Evolutionary conservation across 1,140 invertebrate genomes (phyloP).

Genomic region (Phortica variegata): DNA sequence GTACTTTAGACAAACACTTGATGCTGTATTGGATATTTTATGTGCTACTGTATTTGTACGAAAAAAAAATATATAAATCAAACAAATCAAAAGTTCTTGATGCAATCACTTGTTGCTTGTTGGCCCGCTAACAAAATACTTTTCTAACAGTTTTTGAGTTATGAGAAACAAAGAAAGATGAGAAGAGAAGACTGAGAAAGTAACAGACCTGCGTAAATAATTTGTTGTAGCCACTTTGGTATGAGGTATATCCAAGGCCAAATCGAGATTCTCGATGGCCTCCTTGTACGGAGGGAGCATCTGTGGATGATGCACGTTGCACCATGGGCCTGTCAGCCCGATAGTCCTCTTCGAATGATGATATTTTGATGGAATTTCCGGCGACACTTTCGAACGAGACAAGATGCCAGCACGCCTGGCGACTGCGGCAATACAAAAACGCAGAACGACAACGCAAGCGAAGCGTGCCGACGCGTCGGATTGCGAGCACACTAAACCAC

Average conservation of each 20-base stretch:
- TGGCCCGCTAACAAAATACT: too few species aligned
- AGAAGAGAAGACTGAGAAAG: too few species aligned
- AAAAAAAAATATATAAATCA: too few species aligned
- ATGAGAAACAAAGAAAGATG: too few species aligned
- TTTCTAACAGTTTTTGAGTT: too few species aligned
- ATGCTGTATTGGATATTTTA: too few species aligned
- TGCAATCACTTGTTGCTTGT: too few species aligned
- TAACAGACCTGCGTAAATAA: constrained; percentile 78
- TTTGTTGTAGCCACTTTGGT: constrained; percentile 84
- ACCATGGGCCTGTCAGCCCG: constrained; percentile 58
- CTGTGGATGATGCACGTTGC: constrained; percentile 55
- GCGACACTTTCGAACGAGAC: constrained; percentile 28
- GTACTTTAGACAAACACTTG: too few species aligned
- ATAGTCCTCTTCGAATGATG: constrained; percentile 57
- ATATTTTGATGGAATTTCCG: constrained; percentile 53
- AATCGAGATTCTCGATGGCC: constrained; percentile 57
- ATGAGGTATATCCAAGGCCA: constrained; percentile 70
- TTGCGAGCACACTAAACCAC: neutral
- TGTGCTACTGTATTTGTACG: too few species aligned
- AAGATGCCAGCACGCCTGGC: constrained; percentile 4
- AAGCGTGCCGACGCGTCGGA: neutral
- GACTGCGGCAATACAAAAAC: neutral
- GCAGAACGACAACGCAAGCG: constrained; percentile 17
- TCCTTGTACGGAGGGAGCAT: constrained; percentile 56
- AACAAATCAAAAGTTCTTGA: too few species aligned